Evolutionary conservation across 2,113 vertebrate genomes (phyloP).

Genomic region (Phalacrocorax carbo): DNA sequence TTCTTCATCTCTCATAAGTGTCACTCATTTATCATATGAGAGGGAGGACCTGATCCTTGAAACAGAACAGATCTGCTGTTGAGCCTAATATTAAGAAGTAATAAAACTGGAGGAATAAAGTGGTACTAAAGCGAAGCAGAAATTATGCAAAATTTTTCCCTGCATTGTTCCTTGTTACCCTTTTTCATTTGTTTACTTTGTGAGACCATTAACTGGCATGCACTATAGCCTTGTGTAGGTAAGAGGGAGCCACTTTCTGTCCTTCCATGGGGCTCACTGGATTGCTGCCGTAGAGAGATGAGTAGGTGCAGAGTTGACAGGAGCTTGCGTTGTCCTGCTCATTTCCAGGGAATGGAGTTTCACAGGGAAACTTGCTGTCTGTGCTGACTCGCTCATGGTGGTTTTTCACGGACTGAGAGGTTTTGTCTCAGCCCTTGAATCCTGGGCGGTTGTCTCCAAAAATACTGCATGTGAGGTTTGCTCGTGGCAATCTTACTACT

Average conservation of each 20-base stretch:
- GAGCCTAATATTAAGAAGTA: background rate
- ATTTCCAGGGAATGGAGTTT: background rate
- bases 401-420: background rate
- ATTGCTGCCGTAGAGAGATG: fast-evolving
- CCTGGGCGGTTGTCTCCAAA: background rate
- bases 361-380: background rate
- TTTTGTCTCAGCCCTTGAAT: background rate
- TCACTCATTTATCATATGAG: background rate
- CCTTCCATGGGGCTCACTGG: fast-evolving
- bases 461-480: background rate
- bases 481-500: background rate
- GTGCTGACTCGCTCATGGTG: background rate
- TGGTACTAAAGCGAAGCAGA: background rate
- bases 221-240: background rate
- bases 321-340: background rate
- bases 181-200: background rate
- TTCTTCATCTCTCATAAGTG: background rate
- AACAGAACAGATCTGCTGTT: background rate
- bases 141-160: background rate
- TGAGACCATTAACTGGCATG: background rate
- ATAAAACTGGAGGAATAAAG: background rate
- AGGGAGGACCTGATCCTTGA: background rate
- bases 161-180: background rate
- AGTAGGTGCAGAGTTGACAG: background rate
- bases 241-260: background rate